Evolutionary conservation across 2,113 vertebrate species (phyloP), one percentile per base, ranked within the genome.

Genomic region (Semicossyphus pulcher): DNA sequence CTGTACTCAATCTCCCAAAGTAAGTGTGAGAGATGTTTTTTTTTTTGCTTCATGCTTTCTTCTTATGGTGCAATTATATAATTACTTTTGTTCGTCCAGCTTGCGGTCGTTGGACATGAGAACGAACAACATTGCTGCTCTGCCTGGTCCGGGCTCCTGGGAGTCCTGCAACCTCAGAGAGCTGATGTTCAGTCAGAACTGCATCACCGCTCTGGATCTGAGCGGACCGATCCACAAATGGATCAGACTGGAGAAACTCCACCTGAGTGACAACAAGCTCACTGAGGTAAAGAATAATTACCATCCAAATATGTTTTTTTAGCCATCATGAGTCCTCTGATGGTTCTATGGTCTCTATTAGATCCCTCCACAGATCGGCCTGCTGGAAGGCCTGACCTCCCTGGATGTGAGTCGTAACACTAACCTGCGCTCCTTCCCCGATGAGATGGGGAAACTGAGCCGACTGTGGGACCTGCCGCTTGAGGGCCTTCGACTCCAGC

Each of bases 381-480:
- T 93, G 61, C 84, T 99, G 69, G 95, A 96, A 57, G 96, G 96
- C 36, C 90, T 99, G 81, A 96, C 96, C 21, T 98, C 96, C 59
- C 90, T 99, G 81, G 97, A 99, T 75, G 91, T 99, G 76, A 99
- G 96, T 84, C 89, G 93, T 44, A 99, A 99, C 85, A n/a, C 82
- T 0, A 93, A 91, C 31, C 80, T 99, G 83, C 95, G 89, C 15
- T 95, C 94, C 49, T 98, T 99, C 86, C 98, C 98, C 0, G 95
- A 98, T 78, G 98, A 99, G 92, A 97, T 99, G 96, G 98, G 98
- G 26, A 96, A 93, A 69, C 92, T 99, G 32, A 89, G 92, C 72
- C 91, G 95, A 81, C 92, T 99, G 62, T 99, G 98, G 97, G 98
- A 99, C 87, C 95, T 99, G 80, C 97, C 97, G 28, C 91, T 99